Evolutionary conservation across 2,888 invertebrate genomes (phyloP).

Genomic region (Cephus nigrinus): DNA sequence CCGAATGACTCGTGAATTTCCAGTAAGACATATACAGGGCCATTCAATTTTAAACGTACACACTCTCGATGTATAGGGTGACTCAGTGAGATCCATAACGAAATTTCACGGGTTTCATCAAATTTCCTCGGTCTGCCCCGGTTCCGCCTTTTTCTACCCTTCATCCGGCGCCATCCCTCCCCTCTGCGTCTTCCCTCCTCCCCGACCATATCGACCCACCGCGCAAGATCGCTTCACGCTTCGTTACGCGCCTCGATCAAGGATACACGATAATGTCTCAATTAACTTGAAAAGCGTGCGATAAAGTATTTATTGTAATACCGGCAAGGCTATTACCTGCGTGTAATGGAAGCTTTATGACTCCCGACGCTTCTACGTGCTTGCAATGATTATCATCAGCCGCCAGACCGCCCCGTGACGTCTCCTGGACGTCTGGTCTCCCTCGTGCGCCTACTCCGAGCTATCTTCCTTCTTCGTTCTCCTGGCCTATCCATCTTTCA

Average conservation of each 20-base stretch:
- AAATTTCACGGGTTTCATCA: conserved; percentile 31
- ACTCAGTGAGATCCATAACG: not conserved
- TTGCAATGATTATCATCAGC: conserved; percentile 34
- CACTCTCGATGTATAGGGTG: too few relatives aligned
- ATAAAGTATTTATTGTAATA: conserved; percentile 36
- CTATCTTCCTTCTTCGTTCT: conserved; percentile 3
- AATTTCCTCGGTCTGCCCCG: conserved; percentile 26
- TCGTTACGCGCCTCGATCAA: conserved; percentile 4
- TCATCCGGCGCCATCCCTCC: not conserved
- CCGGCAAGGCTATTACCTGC: conserved; percentile 29
- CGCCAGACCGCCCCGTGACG: conserved; percentile 14
- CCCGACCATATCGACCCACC: not conserved
- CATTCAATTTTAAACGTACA: too few relatives aligned
- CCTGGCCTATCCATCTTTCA: conserved; percentile 7
- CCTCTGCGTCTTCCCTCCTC: not conserved
- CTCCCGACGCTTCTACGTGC: conserved; percentile 25
- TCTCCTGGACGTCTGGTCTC: conserved; percentile 9
- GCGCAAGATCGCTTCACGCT: not conserved
- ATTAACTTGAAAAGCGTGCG: conserved; percentile 25
- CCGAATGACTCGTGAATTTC: too few relatives aligned
- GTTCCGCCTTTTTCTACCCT: conserved; percentile 7
- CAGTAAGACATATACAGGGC: too few relatives aligned
- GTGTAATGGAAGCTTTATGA: conserved; percentile 35
- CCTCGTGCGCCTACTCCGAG: not conserved
- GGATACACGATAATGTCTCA: conserved; percentile 30